Percentiles rank a stretch among this genome's conserved stretches.
These are phyloP conservation scores for Antheraea pernyi DNA, from an alignment of 1,140 invertebrate species.

Conservation along the genomic window DNA sequence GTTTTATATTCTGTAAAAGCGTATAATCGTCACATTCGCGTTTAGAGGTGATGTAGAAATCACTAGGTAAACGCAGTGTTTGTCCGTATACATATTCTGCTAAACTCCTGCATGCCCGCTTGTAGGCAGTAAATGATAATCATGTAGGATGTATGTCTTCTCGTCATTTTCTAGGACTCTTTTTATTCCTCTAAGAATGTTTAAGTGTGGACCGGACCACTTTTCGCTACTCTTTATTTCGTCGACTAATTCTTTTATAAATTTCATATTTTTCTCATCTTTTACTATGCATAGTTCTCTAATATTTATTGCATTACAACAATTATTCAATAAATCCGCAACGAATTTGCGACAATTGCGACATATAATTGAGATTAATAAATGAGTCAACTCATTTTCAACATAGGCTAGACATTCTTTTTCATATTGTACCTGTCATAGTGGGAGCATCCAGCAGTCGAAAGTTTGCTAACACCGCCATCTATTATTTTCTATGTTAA, in stretches of 20 bases:
- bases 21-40: no score
- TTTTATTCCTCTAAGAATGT: constrained; percentile 7
- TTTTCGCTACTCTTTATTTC: constrained; percentile 13
- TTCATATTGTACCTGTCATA: no score
- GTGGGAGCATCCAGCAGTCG: no score
- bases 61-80: no score
- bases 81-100: no score
- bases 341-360: constrained; percentile 24
- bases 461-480: no score
- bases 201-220: constrained; percentile 22
- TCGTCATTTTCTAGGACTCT: constrained; percentile 20
- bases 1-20: no score
- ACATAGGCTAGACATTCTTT: constrained; percentile 21
- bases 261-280: constrained; percentile 14
- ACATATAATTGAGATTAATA: constrained; percentile 20
- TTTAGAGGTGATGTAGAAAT: no score
- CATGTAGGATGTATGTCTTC: constrained; percentile 23
- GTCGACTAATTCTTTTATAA: constrained; percentile 23
- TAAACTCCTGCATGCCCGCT: constrained; percentile 30
- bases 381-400: constrained; percentile 1
- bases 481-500: no score
- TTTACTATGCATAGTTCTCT: constrained; percentile 21
- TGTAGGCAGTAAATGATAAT: constrained; percentile 29
- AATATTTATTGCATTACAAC: constrained; percentile 16
- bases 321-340: constrained; percentile 18